Percentiles rank a stretch among this genome's conserved stretches.
Evolutionary conservation across 1,140 invertebrate species (phyloP).

Genomic region (Amphibalanus amphitrite): DNA sequence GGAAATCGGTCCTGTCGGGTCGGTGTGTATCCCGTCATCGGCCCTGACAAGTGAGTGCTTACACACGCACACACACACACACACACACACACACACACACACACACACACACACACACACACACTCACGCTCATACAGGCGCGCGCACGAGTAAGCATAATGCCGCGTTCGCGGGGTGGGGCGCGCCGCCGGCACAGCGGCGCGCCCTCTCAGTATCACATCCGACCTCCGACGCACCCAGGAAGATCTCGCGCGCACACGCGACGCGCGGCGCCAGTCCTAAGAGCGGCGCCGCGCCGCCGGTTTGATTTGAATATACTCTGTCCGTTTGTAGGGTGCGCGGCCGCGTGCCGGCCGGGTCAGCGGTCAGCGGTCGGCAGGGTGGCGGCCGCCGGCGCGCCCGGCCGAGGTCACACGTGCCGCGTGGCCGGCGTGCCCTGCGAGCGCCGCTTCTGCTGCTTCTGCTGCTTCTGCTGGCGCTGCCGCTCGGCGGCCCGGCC

Average conservation of each 20-base stretch:
- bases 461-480: too few species aligned
- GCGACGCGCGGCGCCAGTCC: too few species aligned
- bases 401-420: not conserved
- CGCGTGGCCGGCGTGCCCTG: not conserved
- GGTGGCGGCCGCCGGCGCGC: too few species aligned
- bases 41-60: too few species aligned
- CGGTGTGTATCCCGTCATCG: too few species aligned
- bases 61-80: too few species aligned
- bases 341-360: not conserved
- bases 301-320: not conserved
- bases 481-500: not conserved
- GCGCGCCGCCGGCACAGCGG: too few species aligned
- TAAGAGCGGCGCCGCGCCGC: not conserved
- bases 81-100: too few species aligned
- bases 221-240: not conserved
- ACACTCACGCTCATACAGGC: too few species aligned
- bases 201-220: not conserved
- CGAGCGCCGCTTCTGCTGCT: not conserved
- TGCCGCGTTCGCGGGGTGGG: not conserved
- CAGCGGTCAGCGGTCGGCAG: not conserved
- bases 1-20: too few species aligned
- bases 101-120: too few species aligned
- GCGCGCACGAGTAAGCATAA: too few species aligned
- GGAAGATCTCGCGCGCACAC: not conserved
- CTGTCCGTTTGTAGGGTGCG: not conserved